Conservation (phyloP, 2,888 invertebrate genomes). For the Hylaea fasciaria region DNA sequence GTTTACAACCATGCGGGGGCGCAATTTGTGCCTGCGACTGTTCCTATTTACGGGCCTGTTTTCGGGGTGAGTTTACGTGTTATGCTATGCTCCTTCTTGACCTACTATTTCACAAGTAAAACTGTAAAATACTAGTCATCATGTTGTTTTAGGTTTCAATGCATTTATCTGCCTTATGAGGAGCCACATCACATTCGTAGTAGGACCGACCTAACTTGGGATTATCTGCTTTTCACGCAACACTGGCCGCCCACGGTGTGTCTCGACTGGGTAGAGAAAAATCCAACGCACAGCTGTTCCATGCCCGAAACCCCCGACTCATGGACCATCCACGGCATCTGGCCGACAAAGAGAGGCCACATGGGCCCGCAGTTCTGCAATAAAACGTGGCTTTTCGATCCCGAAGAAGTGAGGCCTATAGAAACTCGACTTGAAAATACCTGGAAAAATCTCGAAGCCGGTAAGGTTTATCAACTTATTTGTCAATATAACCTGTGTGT, state of each 20-base stretch:
- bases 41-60: neutral
- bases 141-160: constrained; percentile 8
- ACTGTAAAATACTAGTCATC: too few relatives aligned
- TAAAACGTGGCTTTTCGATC: constrained; percentile 87
- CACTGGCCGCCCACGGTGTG: constrained; percentile 90
- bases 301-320: constrained; percentile 85
- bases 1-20: too few relatives aligned
- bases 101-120: neutral
- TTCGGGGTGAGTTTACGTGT: neutral
- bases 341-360: constrained; percentile 90
- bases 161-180: neutral
- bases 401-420: constrained; percentile 84
- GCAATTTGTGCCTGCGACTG: too few relatives aligned
- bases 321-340: constrained; percentile 93
- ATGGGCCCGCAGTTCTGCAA: constrained; percentile 90
- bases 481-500: too few relatives aligned
- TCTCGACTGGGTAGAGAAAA: constrained; percentile 87
- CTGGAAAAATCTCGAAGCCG: constrained; percentile 91
- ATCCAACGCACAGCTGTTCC: constrained; percentile 85
- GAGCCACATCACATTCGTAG: neutral
- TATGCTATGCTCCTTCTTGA: neutral
- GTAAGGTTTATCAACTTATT: constrained; percentile 49
- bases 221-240: constrained; percentile 91
- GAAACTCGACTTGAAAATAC: constrained; percentile 81
- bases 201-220: constrained; percentile 82